Conservation (phyloP, 1,140 invertebrate genomes). For the Phocides pigmalion region DNA sequence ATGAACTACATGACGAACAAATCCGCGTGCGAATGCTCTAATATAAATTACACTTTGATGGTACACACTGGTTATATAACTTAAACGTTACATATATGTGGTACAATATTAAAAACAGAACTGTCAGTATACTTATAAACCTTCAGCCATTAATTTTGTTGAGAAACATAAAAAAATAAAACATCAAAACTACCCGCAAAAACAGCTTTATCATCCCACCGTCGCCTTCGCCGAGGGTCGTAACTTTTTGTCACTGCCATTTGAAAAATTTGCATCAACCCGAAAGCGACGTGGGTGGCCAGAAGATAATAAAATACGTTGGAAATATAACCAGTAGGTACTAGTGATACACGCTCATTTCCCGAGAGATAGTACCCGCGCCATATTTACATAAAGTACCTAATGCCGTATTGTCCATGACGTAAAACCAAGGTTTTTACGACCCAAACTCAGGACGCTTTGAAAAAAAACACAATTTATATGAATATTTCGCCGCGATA, state of each 20-base stretch:
- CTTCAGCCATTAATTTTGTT: constrained; percentile 3
- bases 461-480: constrained; percentile 34
- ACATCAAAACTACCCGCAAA: not conserved
- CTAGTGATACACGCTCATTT: constrained; percentile 54
- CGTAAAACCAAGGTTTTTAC: constrained; percentile 56
- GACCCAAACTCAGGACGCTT: constrained; percentile 41
- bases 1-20: too few species aligned
- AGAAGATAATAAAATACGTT: constrained; percentile 39
- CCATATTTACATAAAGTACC: constrained; percentile 60
- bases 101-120: too few species aligned
- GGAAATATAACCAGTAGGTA: constrained; percentile 35
- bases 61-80: too few species aligned
- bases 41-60: too few species aligned
- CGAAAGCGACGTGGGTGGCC: constrained; percentile 34
- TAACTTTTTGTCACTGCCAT: constrained; percentile 6
- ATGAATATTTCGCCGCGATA: constrained; percentile 20
- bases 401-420: constrained; percentile 55
- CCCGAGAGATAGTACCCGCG: constrained; percentile 51
- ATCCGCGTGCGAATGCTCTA: too few species aligned
- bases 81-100: too few species aligned
- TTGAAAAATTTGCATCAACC: constrained; percentile 31
- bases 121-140: not conserved
- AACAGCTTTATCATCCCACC: constrained; percentile 8
- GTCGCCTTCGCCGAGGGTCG: constrained; percentile 1
- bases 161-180: not conserved